These are phyloP conservation scores for Lycaon pictus DNA, from an alignment of 2,113 vertebrate species.

Conservation along the genomic window DNA sequence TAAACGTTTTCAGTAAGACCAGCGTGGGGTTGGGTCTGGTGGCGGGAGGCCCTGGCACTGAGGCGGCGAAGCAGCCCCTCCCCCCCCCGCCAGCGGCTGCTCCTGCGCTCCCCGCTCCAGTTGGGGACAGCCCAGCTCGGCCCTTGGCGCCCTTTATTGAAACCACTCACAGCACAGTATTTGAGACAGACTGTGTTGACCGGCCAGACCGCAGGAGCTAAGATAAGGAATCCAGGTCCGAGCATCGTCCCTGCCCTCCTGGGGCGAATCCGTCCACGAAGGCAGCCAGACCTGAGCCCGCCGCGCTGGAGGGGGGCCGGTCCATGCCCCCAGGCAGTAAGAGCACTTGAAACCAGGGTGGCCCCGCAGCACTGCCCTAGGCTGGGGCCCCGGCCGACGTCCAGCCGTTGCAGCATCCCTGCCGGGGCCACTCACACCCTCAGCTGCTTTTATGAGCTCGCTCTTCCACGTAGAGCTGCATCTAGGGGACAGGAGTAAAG, in stretches of 20 bases:
- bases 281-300: neutral
- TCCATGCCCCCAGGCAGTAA: constrained; percentile 78
- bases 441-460: constrained; percentile 94
- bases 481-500: constrained; percentile 85
- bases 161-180: constrained; percentile 65
- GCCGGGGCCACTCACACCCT: constrained; percentile 47
- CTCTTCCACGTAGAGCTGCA: constrained; percentile 99
- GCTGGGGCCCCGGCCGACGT: constrained; percentile 2
- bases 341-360: constrained; percentile 86
- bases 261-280: neutral
- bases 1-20: constrained; percentile 65
- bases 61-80: neutral
- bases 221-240: neutral
- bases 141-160: constrained; percentile 79
- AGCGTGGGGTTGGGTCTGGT: neutral
- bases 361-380: neutral
- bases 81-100: neutral
- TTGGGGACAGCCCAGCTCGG: constrained; percentile 9
- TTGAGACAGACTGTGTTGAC: constrained; percentile 24
- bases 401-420: neutral
- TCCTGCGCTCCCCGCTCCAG: neutral
- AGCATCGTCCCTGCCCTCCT: neutral
- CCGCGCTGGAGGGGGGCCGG: neutral
- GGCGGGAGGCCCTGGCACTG: neutral
- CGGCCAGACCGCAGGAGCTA: neutral